Evolutionary conservation across 2,797 vertebrate genomes (phyloP).

Genomic region (Danio albolineatus): DNA sequence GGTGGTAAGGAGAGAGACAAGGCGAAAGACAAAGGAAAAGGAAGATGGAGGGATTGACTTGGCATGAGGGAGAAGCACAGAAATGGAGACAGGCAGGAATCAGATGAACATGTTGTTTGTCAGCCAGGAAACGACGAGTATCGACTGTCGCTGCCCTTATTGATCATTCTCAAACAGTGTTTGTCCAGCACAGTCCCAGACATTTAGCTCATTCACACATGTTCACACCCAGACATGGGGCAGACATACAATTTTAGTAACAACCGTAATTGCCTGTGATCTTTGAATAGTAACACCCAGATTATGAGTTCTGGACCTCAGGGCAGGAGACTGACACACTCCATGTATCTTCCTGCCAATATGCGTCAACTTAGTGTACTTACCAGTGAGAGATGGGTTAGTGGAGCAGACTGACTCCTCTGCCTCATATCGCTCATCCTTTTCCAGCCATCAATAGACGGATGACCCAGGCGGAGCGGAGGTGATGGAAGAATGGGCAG

Average conservation of each 20-base stretch:
- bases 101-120: conserved; percentile 10
- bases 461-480: conserved; percentile 14
- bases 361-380: conserved; percentile 32
- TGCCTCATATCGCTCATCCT: conserved; percentile 23
- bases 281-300: conserved; percentile 25
- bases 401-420: conserved; percentile 32
- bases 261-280: not conserved
- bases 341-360: conserved; percentile 14
- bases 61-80: conserved; percentile 15
- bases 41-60: conserved; percentile 28
- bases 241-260: conserved; percentile 16
- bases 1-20: conserved; percentile 30
- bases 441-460: conserved; percentile 44
- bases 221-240: not conserved
- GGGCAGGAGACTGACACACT: conserved; percentile 20
- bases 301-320: conserved; percentile 36
- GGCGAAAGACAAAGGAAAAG: conserved; percentile 42
- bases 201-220: not conserved
- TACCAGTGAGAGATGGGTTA: conserved; percentile 43
- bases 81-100: not conserved
- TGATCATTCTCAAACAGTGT: conserved; percentile 40
- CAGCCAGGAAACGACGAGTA: conserved; percentile 13
- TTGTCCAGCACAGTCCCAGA: conserved; percentile 24
- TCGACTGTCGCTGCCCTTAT: conserved; percentile 37
- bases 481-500: conserved; percentile 17